Evolutionary conservation across 2,888 invertebrate genomes (phyloP), one percentile per base, ranked within the genome.

Genomic region (Temnothorax ravouxi): DNA sequence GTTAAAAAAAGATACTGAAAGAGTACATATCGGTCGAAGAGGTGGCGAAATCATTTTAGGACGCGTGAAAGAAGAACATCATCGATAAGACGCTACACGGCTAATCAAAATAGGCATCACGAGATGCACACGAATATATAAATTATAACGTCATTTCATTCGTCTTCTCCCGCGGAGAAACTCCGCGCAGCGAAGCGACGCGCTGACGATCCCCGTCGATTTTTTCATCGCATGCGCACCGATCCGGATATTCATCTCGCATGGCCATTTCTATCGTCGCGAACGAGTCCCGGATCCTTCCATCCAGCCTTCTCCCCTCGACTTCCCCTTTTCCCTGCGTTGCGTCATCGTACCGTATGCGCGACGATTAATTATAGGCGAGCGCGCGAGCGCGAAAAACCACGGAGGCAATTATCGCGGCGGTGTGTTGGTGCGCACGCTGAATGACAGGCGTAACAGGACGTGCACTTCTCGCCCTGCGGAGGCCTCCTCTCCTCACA

Each of bases 191-290:
- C 86, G 84, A 75, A 83, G 79, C 81, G 76, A 67, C 67, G 44
- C 82, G 84, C 13, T 3, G 29, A 15, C 52, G 41, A 77, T 29
- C 38, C 15, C 18, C 50, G 25, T 6, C 50, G 21, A 87, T 75
- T 88, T 86, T 89, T 89, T 83, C 87, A 80, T 67, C 85, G 84
- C 76, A 15, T 8, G 29, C 21, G 84, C 50, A 62, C 67, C 66
- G 86, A 89, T 89, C 90, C 83, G 87, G 88, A 89, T 88, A 84
- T 90, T 88, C 84, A 88, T 89, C 87, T 82, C 86, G 76, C 84
- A 85, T 71, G 87, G 83, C 83, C 83, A 86, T 89, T 90, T 87
- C 74, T 86, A 82, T 29, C 82, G 61, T 59, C 71, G 80, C 62
- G 71, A 82, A 86, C 88, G 69, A 80, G 77, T 66, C 64, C 52